These are phyloP conservation scores for Leptosomus discolor DNA, from an alignment of 2,113 vertebrate species.

Conservation along the genomic window DNA sequence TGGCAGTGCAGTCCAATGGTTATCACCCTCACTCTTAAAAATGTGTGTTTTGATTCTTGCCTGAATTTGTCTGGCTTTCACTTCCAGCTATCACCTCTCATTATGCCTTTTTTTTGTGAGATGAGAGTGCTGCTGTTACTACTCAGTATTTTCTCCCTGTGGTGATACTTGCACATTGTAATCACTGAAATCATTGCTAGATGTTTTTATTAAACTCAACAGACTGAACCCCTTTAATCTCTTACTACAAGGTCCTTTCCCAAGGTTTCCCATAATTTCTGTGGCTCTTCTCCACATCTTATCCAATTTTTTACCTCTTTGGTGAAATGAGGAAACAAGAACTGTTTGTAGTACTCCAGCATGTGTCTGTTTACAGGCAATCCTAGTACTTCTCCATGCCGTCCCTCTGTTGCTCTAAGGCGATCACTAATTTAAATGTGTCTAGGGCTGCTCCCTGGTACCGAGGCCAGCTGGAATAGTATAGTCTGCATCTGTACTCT, in stretches of 20 bases:
- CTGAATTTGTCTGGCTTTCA: conserved; percentile 38
- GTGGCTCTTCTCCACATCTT: neutral
- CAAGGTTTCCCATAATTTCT: neutral
- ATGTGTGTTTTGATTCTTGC: conserved; percentile 20
- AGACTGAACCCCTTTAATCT: conserved; percentile 16
- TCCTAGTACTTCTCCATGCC: neutral
- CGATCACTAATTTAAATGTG: neutral
- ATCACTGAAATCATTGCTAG: neutral
- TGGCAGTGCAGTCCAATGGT: neutral
- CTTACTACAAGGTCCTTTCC: neutral
- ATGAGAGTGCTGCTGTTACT: neutral
- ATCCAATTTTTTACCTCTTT: neutral
- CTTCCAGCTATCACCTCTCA: conserved; percentile 13
- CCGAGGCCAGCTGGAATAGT: neutral
- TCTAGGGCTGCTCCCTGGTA: neutral
- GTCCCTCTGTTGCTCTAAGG: neutral
- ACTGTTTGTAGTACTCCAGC: neutral
- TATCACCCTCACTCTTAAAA: conserved; percentile 17
- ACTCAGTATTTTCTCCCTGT: neutral
- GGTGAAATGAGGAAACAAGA: neutral
- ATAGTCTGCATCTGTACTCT: neutral
- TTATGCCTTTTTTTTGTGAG: neutral
- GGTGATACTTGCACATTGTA: neutral
- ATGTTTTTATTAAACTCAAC: conserved; percentile 34
- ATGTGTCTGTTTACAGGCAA: neutral